Conservation (phyloP, 2,888 invertebrate genomes). For the Chalcis sispes region DNA sequence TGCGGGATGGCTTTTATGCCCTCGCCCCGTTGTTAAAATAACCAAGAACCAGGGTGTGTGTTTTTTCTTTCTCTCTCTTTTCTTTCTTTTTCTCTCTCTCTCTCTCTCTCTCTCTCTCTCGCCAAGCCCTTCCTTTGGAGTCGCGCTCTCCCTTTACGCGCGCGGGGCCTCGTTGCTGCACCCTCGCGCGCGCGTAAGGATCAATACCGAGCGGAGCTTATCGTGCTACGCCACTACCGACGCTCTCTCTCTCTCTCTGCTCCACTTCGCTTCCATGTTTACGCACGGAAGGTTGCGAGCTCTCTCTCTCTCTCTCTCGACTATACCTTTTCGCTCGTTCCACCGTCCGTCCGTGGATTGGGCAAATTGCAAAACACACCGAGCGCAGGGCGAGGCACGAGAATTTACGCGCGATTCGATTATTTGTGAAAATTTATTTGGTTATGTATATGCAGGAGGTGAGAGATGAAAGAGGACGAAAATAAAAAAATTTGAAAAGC, state of each 20-base stretch:
- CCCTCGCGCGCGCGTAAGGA: constrained; percentile 67
- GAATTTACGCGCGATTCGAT: constrained; percentile 39
- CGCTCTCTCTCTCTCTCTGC: not conserved
- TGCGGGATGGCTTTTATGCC: no score
- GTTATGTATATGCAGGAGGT: no score
- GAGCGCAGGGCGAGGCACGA: no score
- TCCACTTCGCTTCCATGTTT: constrained; percentile 21
- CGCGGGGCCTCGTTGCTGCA: constrained; percentile 24
- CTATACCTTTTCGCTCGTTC: not conserved
- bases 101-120: no score
- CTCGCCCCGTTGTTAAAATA: no score
- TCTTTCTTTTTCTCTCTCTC: no score
- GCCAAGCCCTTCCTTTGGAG: no score
- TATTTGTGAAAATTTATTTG: constrained; percentile 30
- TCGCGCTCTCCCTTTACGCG: not conserved
- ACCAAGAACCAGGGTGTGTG: no score
- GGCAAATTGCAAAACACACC: no score
- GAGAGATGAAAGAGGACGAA: no score
- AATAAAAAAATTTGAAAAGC: not conserved
- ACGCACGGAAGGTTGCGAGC: constrained; percentile 15
- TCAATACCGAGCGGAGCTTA: constrained; percentile 74
- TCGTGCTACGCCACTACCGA: constrained; percentile 65
- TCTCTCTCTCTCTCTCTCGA: not conserved
- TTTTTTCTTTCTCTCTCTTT: no score
- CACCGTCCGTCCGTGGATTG: no score